These are phyloP conservation scores for Nematolebias whitei DNA, from an alignment of 2,113 vertebrate genomes.

Conservation along the genomic window DNA sequence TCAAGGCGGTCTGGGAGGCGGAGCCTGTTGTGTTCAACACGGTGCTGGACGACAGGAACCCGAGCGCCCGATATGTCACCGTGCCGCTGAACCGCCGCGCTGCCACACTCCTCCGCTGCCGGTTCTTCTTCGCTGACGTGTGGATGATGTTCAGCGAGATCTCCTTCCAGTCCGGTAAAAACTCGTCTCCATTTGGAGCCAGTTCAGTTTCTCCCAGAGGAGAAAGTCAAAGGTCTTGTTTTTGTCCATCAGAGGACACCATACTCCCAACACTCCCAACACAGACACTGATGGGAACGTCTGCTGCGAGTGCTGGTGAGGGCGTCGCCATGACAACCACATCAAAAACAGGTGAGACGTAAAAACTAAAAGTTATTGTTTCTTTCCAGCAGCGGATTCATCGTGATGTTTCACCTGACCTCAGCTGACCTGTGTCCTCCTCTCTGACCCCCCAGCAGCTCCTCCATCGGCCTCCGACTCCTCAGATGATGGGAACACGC, in stretches of 20 bases:
- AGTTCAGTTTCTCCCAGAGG: no score
- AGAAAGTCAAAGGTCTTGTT: not conserved
- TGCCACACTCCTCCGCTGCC: constrained; percentile 85
- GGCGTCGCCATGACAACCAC: constrained; percentile 32
- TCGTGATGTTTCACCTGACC: no score
- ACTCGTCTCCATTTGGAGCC: no score
- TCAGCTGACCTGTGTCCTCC: not conserved
- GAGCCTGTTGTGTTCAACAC: constrained; percentile 82
- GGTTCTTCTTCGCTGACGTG: constrained; percentile 86
- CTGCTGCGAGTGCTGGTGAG: constrained; percentile 17
- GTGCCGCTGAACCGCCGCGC: constrained; percentile 82
- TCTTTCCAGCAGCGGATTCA: not conserved
- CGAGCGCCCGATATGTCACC: constrained; percentile 88
- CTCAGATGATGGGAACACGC: constrained; percentile 80
- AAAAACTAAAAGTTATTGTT: not conserved
- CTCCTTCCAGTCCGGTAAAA: constrained; percentile 88
- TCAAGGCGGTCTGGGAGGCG: constrained; percentile 80
- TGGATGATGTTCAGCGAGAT: constrained; percentile 96
- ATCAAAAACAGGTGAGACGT: constrained; percentile 43
- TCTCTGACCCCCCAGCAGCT: constrained; percentile 34
- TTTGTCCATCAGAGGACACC: constrained; percentile 72
- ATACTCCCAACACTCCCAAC: constrained; percentile 75
- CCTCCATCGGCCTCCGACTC: constrained; percentile 70
- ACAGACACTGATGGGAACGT: constrained; percentile 56
- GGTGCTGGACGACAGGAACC: constrained; percentile 89